These are phyloP conservation scores for Sylvia borin DNA, from an alignment of 2,797 vertebrate genomes.

Conservation along the genomic window DNA sequence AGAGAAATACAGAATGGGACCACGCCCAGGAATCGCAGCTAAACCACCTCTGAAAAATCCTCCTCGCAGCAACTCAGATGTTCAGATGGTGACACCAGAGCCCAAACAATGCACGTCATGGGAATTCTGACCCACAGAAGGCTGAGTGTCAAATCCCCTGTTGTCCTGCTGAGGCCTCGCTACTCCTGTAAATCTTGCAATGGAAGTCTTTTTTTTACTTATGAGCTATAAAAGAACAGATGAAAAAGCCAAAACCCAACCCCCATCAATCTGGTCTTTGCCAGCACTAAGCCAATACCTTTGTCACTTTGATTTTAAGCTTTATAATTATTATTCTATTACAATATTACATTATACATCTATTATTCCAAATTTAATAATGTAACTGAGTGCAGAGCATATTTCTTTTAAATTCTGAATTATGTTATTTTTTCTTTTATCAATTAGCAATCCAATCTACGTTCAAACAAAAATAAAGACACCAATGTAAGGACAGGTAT, in stretches of 20 bases:
- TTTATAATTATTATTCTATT: background rate
- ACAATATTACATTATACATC: background rate
- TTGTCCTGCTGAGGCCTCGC: background rate
- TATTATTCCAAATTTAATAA: background rate
- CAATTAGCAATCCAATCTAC: background rate
- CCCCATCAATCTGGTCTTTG: background rate
- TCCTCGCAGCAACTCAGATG: rapidly evolving
- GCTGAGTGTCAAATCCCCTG: background rate
- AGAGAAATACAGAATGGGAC: background rate
- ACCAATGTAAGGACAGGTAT: background rate
- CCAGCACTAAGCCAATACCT: background rate
- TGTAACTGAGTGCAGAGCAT: background rate
- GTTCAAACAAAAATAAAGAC: background rate
- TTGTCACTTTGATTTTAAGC: background rate
- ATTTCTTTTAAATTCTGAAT: background rate
- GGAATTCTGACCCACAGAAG: background rate
- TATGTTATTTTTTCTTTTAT: background rate
- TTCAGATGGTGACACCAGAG: background rate
- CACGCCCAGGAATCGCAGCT: background rate
- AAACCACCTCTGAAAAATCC: background rate
- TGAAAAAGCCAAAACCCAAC: background rate
- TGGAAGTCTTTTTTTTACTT: background rate
- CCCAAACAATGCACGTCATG: rapidly evolving
- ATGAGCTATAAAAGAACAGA: background rate
- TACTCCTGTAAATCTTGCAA: background rate